Conservation (phyloP, 1,140 invertebrate genomes). For the Pectinophora gossypiella region DNA sequence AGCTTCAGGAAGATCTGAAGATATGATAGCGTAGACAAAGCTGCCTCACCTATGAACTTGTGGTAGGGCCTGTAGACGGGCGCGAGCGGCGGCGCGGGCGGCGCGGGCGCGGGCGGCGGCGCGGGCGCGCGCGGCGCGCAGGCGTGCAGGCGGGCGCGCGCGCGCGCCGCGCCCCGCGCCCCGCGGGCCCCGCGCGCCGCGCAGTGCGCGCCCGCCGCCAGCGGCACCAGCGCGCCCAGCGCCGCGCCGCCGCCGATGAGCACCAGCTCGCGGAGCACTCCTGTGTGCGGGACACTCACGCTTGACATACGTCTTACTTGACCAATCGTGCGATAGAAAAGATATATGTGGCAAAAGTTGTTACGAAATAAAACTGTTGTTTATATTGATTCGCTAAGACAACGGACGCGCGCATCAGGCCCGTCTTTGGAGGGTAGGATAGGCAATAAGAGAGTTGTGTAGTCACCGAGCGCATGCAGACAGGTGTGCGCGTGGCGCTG, state of each 20-base stretch:
- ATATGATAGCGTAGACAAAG: background rate
- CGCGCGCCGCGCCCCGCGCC: conserved; percentile 80
- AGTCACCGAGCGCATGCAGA: background rate
- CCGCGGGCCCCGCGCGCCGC: conserved; percentile 82
- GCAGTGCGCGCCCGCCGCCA: conserved; percentile 89
- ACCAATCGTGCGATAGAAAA: no score
- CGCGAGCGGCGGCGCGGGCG: conserved; percentile 52
- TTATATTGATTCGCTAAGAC: no score
- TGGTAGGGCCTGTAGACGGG: conserved; percentile 83
- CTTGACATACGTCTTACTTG: no score
- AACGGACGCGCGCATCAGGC: no score
- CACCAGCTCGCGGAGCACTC: conserved; percentile 90
- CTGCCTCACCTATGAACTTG: conserved; percentile 67
- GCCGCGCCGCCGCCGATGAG: conserved; percentile 89
- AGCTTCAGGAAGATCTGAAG: no score
- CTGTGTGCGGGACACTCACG: no score
- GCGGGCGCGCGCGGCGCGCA: conserved; percentile 83
- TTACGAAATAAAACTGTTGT: no score
- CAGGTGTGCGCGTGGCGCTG: conserved; percentile 73
- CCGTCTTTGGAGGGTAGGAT: no score
- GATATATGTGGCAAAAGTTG: no score
- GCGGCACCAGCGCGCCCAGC: conserved; percentile 87
- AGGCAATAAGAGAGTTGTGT: no score
- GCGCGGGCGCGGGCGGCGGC: conserved; percentile 67
- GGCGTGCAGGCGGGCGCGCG: conserved; percentile 81